Evolutionary conservation across 2,113 vertebrate genomes (phyloP).

Genomic region (Piprites chloris): DNA sequence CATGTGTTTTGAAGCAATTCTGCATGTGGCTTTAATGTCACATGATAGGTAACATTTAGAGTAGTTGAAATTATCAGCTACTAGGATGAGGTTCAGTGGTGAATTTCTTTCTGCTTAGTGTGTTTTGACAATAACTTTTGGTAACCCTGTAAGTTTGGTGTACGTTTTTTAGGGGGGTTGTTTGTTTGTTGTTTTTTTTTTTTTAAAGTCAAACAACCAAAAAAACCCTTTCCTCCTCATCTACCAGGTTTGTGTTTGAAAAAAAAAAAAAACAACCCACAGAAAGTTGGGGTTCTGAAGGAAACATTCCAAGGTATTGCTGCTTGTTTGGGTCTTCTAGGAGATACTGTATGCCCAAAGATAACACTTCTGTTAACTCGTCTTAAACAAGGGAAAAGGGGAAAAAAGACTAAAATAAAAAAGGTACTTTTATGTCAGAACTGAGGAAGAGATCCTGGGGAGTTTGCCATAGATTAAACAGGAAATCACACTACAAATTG

Average conservation of each 20-base stretch:
- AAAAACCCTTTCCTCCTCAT: background rate
- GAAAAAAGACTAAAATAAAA: background rate
- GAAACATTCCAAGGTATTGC: background rate
- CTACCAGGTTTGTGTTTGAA: background rate
- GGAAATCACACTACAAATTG: slow-evolving; percentile 5
- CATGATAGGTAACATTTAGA: background rate
- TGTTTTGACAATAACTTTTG: background rate
- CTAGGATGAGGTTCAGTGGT: background rate
- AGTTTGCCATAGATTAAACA: background rate
- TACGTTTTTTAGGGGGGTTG: rapidly evolving
- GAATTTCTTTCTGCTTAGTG: background rate
- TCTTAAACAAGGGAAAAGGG: background rate
- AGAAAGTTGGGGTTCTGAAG: background rate
- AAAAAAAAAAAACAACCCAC: background rate
- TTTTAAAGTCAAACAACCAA: background rate
- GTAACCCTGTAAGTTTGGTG: background rate
- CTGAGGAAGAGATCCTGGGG: background rate
- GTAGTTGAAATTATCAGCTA: background rate
- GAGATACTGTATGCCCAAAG: background rate
- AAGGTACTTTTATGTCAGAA: background rate
- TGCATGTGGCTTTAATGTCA: background rate
- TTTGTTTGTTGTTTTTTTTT: background rate
- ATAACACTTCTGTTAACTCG: background rate
- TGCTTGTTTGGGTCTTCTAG: background rate
- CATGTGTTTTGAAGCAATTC: background rate